These are phyloP conservation scores for Scaptomyza pallida DNA, from an alignment of 1,140 invertebrate genomes.

Conservation along the genomic window DNA sequence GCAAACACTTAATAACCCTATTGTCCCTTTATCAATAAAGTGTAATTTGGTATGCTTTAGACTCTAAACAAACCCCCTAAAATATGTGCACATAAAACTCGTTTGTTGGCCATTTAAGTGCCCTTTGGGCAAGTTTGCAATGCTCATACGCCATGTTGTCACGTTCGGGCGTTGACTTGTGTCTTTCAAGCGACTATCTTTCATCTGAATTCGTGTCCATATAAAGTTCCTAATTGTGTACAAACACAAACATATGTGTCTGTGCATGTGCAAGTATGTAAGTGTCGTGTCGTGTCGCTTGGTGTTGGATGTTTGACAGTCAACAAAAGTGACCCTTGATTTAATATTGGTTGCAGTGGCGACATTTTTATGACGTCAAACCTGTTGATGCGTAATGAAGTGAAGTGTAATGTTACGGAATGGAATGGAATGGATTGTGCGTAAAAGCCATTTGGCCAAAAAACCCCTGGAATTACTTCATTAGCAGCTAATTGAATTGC, in stretches of 20 bases:
- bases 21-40: constrained; percentile 50
- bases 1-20: background rate
- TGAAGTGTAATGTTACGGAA: constrained; percentile 36
- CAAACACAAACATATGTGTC: background rate
- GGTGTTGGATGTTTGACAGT: constrained; percentile 20
- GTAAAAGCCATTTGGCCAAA: constrained; percentile 44
- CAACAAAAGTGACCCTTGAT: constrained; percentile 24
- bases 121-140: constrained; percentile 15
- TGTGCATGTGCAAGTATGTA: background rate
- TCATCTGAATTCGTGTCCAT: constrained; percentile 46
- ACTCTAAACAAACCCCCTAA: constrained; percentile 20
- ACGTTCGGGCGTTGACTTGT: constrained; percentile 39
- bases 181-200: constrained; percentile 24
- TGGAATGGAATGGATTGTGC: constrained; percentile 4
- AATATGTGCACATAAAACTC: constrained; percentile 40
- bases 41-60: constrained; percentile 43
- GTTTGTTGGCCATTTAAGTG: constrained; percentile 39
- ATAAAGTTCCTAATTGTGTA: constrained; percentile 27
- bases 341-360: constrained; percentile 46
- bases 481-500: constrained; percentile 68
- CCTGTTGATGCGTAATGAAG: constrained; percentile 57
- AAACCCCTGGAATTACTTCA: constrained; percentile 61
- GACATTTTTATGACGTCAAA: constrained; percentile 51
- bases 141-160: constrained; percentile 44
- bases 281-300: background rate